Evolutionary conservation across 2,113 vertebrate genomes (phyloP).

Genomic region (Scomber japonicus): DNA sequence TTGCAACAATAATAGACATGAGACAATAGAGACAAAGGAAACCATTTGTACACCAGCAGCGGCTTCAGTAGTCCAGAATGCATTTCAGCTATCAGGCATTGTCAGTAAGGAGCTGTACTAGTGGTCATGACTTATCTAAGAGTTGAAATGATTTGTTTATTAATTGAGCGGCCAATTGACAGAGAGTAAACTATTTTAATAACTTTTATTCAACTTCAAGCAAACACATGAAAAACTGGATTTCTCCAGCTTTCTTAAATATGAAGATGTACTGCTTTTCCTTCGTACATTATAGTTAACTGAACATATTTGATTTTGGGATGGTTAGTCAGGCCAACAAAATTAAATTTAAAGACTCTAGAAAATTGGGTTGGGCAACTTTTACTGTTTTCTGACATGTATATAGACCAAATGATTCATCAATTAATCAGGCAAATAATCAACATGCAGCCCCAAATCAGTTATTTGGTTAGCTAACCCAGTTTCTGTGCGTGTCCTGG

Average conservation of each 20-base stretch:
- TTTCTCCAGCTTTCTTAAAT: not conserved
- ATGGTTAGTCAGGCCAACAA: not conserved
- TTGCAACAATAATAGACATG: not conserved
- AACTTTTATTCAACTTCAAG: not conserved
- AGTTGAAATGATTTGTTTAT: not conserved
- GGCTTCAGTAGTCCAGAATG: constrained; percentile 33
- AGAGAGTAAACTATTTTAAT: not conserved
- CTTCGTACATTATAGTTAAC: not conserved
- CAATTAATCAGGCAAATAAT: not conserved
- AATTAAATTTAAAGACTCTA: too few relatives aligned
- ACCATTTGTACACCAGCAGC: not conserved
- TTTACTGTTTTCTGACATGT: not conserved
- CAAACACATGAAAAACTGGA: not conserved
- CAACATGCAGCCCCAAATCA: not conserved
- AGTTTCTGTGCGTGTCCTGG: not conserved
- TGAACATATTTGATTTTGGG: not conserved
- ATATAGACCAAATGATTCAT: not conserved
- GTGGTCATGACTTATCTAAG: not conserved
- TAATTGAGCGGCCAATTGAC: not conserved
- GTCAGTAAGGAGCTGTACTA: too few relatives aligned
- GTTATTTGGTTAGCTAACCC: not conserved
- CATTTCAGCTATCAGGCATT: not conserved
- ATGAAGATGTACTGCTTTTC: not conserved
- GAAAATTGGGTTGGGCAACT: too few relatives aligned
- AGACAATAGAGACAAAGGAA: not conserved